These are phyloP conservation scores for Lepilemur septentrionalis DNA, from an alignment of 2,797 vertebrate species.

Conservation along the genomic window DNA sequence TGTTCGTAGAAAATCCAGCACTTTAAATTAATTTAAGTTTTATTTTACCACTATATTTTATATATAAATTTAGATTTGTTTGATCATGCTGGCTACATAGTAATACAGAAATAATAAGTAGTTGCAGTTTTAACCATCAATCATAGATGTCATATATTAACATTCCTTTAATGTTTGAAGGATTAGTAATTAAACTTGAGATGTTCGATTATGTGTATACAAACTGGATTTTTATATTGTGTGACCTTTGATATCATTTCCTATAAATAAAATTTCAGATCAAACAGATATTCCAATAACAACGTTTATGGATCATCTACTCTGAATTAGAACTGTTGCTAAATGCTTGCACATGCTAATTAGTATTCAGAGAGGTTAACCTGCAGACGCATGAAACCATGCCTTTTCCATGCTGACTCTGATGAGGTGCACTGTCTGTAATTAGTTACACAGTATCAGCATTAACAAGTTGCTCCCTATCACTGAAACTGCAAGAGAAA, in stretches of 20 bases:
- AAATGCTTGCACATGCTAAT: slow-evolving; percentile 1
- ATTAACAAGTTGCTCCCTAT: background rate
- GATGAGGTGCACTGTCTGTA: slow-evolving; percentile 1
- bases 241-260: slow-evolving; percentile 8
- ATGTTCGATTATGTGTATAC: background rate
- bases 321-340: background rate
- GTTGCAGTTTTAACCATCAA: slow-evolving; percentile 2
- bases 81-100: background rate
- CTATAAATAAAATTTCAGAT: slow-evolving; percentile 40
- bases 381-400: background rate
- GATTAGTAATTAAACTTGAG: slow-evolving; percentile 7
- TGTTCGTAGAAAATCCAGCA: background rate
- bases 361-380: slow-evolving; percentile 2
- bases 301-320: background rate
- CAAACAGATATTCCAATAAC: background rate
- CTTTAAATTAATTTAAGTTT: background rate
- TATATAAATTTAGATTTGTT: background rate
- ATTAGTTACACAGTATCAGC: background rate
- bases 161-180: background rate
- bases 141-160: background rate
- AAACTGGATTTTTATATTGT: background rate
- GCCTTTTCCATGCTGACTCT: background rate
- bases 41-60: background rate
- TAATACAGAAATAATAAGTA: background rate
- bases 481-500: background rate